phyloP scores from a whole-genome alignment of 2,797 vertebrate species.

The Phataginus tricuspis region DNA sequence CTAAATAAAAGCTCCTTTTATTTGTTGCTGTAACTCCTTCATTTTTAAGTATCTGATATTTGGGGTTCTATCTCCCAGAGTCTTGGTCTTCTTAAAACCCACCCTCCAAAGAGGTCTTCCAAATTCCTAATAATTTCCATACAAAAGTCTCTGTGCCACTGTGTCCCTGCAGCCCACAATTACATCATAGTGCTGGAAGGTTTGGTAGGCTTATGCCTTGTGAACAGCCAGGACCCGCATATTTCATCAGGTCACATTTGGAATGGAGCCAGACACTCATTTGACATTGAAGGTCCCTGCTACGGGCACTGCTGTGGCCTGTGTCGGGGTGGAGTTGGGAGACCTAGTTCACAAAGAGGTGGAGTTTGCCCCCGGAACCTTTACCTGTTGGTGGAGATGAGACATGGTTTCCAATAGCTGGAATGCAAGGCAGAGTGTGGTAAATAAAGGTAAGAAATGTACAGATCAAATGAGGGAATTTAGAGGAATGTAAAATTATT shows the following conservation, averaged over 20 bases:
- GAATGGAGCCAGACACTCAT: not conserved
- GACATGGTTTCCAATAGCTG: not conserved
- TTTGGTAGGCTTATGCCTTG: not conserved
- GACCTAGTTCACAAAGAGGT: not conserved
- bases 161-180: not conserved
- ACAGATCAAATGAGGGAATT: not conserved
- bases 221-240: not conserved
- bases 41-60: not conserved
- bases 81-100: not conserved
- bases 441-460: not conserved
- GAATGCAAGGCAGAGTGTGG: constrained; percentile 35
- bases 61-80: constrained; percentile 2
- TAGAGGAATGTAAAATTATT: constrained; percentile 16
- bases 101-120: not conserved
- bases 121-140: constrained; percentile 7
- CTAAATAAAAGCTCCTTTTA: not conserved
- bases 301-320: not conserved
- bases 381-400: not conserved
- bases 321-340: not conserved
- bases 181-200: not conserved
- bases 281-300: not conserved
- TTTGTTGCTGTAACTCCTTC: not conserved
- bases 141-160: not conserved
- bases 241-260: not conserved
- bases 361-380: not conserved